Evolutionary conservation across 2,888 invertebrate species (phyloP), one percentile per base, ranked within the genome.

Genomic region (Drosophila barbarae): DNA sequence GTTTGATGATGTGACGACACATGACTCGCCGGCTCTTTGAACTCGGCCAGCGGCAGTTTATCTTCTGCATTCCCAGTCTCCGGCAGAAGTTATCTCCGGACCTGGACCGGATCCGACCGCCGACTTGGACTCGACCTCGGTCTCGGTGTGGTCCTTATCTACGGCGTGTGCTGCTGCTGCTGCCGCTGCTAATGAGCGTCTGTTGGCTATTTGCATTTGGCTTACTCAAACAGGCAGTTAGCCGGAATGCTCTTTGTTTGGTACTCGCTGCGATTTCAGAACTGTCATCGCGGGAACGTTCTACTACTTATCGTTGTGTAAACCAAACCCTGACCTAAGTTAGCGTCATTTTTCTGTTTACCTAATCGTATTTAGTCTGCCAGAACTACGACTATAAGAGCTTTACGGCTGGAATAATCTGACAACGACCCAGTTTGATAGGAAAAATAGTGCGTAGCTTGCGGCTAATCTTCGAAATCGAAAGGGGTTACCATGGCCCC

Each of bases 1-100:
- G 72, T 68, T 70, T 76, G 67, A 78, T 74, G 69, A 73, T 77
- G 69, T 69, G 71, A 76, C 78, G 67, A 53, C 52, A 66, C 44
- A 51, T 41, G 53, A 67, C 50, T 65, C 52, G 81, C 63, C 75
- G 74, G 65, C 69, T 51, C 82, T 84, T 84, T 84, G 85, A 84
- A 77, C 76, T 72, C 60, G 55, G 38, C 69, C 71, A 52, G 56
- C 60, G 56, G 58, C 70, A 30, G 39, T 69, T 72, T 66, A 73
- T 71, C 76, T 54, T 30, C 36, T 5, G 35, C 10, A 12, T 41
- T 41, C 21, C 13, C 46, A 26, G 28, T 34, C 58, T 18, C 26
- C 28, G 53, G n/a, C 12, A n/a, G 35, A 21, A 58, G 41, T 18
- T 58, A 58, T 58, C 58, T 58, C 28, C 35, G 18, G 41, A 30